Percentiles rank a stretch among this genome's conserved stretches.
These are phyloP conservation scores for Pardosa pseudoannulata DNA, from an alignment of 2,888 invertebrate species.

Conservation along the genomic window DNA sequence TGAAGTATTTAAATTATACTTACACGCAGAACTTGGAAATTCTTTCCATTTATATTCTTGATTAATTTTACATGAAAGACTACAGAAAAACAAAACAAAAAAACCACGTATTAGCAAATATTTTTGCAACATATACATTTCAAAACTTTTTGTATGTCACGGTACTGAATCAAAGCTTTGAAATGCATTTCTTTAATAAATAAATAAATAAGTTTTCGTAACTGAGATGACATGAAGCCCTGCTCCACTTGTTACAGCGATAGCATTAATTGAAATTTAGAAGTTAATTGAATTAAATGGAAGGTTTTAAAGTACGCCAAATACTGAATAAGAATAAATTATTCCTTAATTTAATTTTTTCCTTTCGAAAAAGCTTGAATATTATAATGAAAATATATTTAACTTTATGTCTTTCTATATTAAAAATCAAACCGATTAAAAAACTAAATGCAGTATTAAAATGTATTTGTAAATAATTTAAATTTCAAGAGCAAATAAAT, in stretches of 20 bases:
- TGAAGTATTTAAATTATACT: neutral
- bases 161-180: neutral
- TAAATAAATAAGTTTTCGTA: neutral
- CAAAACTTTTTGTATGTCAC: neutral
- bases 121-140: neutral
- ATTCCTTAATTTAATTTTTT: too few relatives aligned
- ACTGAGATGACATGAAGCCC: neutral
- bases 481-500: too few relatives aligned
- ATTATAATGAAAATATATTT: too few relatives aligned
- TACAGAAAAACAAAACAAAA: neutral
- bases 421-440: too few relatives aligned
- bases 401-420: too few relatives aligned
- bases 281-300: too few relatives aligned
- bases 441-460: too few relatives aligned
- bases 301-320: too few relatives aligned
- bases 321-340: too few relatives aligned
- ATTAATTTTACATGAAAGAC: conserved; percentile 8
- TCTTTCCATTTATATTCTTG: neutral
- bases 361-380: too few relatives aligned
- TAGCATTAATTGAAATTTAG: too few relatives aligned
- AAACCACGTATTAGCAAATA: neutral
- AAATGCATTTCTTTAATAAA: neutral
- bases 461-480: too few relatives aligned
- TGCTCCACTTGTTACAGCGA: conserved; percentile 21
- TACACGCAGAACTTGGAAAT: neutral